phyloP scores from a whole-genome alignment of 2,888 invertebrate species.

The Epistrophe eligans region DNA sequence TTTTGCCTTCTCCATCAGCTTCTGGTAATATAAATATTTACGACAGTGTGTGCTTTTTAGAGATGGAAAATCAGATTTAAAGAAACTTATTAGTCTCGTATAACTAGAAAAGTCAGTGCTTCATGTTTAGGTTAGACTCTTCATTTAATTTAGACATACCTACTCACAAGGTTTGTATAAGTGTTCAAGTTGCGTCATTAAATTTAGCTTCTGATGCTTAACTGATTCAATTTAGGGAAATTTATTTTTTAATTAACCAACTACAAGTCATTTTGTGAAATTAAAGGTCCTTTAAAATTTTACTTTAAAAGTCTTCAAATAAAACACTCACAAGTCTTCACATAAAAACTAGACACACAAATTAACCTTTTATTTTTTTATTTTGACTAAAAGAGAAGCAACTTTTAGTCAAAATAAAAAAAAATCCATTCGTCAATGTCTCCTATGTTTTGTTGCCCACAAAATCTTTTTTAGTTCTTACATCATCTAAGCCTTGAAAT shows the following conservation, averaged over 20 bases:
- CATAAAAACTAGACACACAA: neutral
- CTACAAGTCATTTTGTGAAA: neutral
- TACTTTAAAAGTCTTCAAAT: neutral
- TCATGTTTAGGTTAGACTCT: conserved; percentile 30
- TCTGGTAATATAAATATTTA: neutral
- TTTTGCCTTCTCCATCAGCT: neutral
- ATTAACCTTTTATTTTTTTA: neutral
- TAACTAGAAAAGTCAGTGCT: conserved; percentile 1
- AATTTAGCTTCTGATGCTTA: neutral
- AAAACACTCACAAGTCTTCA: neutral
- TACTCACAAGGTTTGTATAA: neutral
- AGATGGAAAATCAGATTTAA: conserved; percentile 56
- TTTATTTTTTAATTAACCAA: neutral
- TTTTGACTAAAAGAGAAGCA: too few species aligned
- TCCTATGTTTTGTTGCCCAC: neutral
- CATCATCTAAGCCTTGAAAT: conserved; percentile 45
- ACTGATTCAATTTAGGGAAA: neutral
- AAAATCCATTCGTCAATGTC: conserved; percentile 25
- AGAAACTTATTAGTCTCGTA: conserved; percentile 21
- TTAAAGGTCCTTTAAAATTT: neutral
- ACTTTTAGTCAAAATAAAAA: neutral
- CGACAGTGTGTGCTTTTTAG: neutral
- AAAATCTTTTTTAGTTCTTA: conserved; percentile 1
- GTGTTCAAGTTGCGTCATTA: neutral
- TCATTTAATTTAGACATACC: conserved; percentile 7